Percentiles rank a stretch among this genome's conserved stretches.
Evolutionary conservation across 2,797 vertebrate genomes (phyloP).

Genomic region (Podargus strigoides): DNA sequence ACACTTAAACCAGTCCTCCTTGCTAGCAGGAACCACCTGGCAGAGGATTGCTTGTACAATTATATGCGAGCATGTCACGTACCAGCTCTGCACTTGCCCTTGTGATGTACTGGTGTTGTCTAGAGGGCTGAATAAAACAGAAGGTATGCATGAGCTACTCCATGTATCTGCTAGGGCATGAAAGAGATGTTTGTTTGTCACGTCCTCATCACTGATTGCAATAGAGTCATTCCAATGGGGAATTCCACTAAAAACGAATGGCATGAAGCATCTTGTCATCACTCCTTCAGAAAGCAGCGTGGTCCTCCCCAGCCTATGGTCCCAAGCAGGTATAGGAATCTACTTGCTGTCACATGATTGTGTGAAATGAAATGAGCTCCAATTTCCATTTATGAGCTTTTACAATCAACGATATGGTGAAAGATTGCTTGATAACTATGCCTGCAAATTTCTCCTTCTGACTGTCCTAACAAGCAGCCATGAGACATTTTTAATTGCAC

Average conservation of each 20-base stretch:
- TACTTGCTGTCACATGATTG: neutral
- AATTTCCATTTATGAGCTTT: neutral
- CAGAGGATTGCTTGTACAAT: neutral
- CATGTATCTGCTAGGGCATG: neutral
- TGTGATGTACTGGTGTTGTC: neutral
- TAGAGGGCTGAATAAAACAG: neutral
- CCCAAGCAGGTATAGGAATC: neutral
- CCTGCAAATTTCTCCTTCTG: neutral
- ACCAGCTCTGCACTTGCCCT: neutral
- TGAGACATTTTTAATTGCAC: neutral
- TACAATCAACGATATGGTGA: neutral
- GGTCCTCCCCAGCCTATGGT: neutral
- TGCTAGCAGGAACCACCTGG: neutral
- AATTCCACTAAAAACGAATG: fast-evolving
- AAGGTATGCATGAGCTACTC: neutral
- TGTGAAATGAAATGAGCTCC: neutral
- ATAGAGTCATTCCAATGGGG: neutral
- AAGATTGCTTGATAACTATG: neutral
- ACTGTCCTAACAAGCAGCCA: neutral
- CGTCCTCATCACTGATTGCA: neutral
- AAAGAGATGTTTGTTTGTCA: neutral
- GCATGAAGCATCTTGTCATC: neutral
- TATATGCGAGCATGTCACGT: fast-evolving
- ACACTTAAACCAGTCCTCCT: neutral
- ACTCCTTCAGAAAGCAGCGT: fast-evolving